Evolutionary conservation across 2,888 invertebrate genomes (phyloP).

Genomic region (Ethmia dodecea): DNA sequence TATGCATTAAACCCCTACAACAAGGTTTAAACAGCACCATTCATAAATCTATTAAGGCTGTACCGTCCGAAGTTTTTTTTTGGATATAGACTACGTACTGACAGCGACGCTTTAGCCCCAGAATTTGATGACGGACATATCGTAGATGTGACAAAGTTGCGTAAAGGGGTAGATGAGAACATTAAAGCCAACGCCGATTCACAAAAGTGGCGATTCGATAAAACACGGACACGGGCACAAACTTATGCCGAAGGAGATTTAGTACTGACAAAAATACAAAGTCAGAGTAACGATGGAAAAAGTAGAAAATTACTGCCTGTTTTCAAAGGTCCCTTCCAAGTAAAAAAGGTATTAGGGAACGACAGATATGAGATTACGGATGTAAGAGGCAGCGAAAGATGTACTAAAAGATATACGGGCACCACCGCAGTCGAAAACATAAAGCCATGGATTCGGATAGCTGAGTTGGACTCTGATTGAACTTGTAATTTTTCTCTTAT

Average conservation of each 20-base stretch:
- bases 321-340: slow-evolving; percentile 2
- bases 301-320: background rate
- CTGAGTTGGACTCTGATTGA: too few species aligned
- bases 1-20: slow-evolving; percentile 23
- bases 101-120: slow-evolving; percentile 13
- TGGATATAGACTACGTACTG: slow-evolving; percentile 16
- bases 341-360: too few species aligned
- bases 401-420: too few species aligned
- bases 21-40: slow-evolving; percentile 29
- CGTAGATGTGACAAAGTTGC: background rate
- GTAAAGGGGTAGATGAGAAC: background rate
- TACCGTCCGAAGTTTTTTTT: slow-evolving; percentile 16
- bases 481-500: too few species aligned
- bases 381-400: too few species aligned
- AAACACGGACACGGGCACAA: background rate
- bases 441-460: too few species aligned
- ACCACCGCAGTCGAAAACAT: too few species aligned
- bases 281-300: background rate
- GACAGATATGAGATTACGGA: too few species aligned
- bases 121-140: slow-evolving; percentile 8
- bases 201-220: background rate
- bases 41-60: slow-evolving; percentile 22
- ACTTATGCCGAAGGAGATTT: background rate
- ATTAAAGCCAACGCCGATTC: background rate
- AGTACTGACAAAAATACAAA: background rate